A percentile compares a stretch with the other conserved stretches of the same genome.
These are phyloP conservation scores for Oxyruncus cristatus DNA, from an alignment of 2,113 vertebrate species.

Conservation along the genomic window DNA sequence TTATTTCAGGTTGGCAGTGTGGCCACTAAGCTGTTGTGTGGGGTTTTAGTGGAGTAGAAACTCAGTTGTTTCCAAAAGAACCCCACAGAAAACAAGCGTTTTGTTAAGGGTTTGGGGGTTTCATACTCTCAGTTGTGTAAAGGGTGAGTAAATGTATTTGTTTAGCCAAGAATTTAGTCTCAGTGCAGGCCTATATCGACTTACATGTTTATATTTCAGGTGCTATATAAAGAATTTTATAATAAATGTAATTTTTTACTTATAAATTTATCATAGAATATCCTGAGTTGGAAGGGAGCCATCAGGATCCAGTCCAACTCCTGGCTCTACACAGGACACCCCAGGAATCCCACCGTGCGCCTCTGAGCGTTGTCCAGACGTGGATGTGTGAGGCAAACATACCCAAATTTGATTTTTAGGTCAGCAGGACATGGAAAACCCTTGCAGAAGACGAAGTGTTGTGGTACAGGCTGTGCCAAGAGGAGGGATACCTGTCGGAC, in stretches of 20 bases:
- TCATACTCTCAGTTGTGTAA: neutral
- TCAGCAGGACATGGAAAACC: slow-evolving; percentile 89
- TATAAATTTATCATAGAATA: neutral
- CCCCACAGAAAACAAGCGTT: neutral
- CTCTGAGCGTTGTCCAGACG: neutral
- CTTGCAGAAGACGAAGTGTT: slow-evolving; percentile 91
- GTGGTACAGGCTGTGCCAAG: slow-evolving; percentile 87
- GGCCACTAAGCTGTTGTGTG: neutral
- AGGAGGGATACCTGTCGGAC: slow-evolving; percentile 81
- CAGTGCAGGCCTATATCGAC: neutral
- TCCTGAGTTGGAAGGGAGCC: neutral
- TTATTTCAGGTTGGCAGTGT: neutral
- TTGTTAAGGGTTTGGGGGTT: neutral
- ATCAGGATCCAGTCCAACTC: neutral
- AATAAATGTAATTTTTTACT: neutral
- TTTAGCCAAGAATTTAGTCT: slow-evolving; percentile 4
- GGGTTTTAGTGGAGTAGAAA: neutral
- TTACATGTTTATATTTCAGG: neutral
- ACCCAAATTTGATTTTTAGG: slow-evolving; percentile 71
- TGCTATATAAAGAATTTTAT: neutral
- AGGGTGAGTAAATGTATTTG: slow-evolving; percentile 13
- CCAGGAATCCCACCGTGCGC: neutral
- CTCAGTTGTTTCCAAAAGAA: neutral
- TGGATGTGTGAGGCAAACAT: neutral
- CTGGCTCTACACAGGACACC: neutral